Evolutionary conservation across 2,797 vertebrate species (phyloP).

Genomic region (Malacoctenus gilli): DNA sequence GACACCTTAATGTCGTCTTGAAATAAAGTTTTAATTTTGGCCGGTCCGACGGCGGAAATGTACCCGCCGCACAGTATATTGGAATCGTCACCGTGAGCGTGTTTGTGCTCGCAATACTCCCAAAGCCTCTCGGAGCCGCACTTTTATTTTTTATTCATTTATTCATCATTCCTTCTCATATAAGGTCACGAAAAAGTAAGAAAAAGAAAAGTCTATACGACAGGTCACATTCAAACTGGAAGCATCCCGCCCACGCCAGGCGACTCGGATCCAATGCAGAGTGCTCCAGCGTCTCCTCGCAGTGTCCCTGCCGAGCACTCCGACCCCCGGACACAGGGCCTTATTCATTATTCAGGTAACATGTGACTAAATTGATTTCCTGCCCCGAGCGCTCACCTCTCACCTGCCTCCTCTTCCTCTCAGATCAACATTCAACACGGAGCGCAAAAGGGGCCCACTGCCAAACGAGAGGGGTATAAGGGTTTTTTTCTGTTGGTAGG

Average conservation of each 20-base stretch:
- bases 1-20: too few species aligned
- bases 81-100: too few species aligned
- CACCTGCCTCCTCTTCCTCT: constrained; percentile 65
- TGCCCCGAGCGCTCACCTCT: constrained; percentile 67
- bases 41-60: too few species aligned
- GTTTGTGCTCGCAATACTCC: too few species aligned
- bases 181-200: too few species aligned
- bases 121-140: too few species aligned
- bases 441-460: constrained; percentile 65
- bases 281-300: constrained; percentile 23
- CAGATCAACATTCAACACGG: constrained; percentile 73
- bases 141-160: too few species aligned
- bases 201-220: too few species aligned
- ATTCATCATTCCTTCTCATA: too few species aligned
- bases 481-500: too few species aligned
- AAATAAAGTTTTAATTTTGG: too few species aligned
- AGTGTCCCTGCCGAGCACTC: constrained; percentile 32
- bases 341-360: constrained; percentile 82
- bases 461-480: constrained; percentile 69
- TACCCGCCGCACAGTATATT: too few species aligned
- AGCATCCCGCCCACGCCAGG: constrained; percentile 9
- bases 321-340: constrained; percentile 56
- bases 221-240: background rate
- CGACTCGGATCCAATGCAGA: constrained; percentile 3
- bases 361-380: constrained; percentile 72